These are phyloP conservation scores for Siderastrea radians DNA, from an alignment of 92 coral and sea anemone species.

Conservation along the genomic window DNA sequence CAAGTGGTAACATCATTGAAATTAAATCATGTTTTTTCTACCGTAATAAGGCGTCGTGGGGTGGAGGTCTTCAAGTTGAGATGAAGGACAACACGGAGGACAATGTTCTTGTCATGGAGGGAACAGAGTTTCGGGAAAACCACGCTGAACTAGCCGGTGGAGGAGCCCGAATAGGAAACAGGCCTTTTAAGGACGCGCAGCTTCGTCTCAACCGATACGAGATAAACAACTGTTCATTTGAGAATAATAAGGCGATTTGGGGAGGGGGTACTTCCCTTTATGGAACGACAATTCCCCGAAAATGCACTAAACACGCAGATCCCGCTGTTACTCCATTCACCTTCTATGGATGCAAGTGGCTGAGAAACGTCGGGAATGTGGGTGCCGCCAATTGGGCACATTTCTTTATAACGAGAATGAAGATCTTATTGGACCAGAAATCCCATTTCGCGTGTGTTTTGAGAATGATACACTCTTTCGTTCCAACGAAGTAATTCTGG, in stretches of 20 bases:
- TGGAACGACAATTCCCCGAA: conserved; percentile 60
- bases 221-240: conserved; percentile 50
- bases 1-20: conserved; percentile 67
- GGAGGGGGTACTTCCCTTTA: conserved; percentile 76
- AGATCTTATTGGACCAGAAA: conserved; percentile 85
- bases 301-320: background rate
- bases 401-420: conserved; percentile 81
- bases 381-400: conserved; percentile 93
- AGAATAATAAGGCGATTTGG: conserved; percentile 60
- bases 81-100: conserved; percentile 52
- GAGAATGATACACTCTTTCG: conserved; percentile 55
- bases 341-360: conserved; percentile 11
- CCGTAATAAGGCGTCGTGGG: conserved; percentile 84
- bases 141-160: conserved; percentile 81
- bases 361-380: conserved; percentile 74
- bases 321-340: background rate
- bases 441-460: conserved; percentile 70
- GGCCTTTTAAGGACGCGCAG: conserved; percentile 9
- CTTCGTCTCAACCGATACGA: conserved; percentile 44
- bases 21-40: conserved; percentile 64
- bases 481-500: conserved; percentile 54
- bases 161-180: conserved; percentile 78
- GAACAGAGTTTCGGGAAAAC: conserved; percentile 55
- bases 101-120: conserved; percentile 44
- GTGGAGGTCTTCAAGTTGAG: conserved; percentile 86